Conservation (phyloP, 92 coral and sea anemone species). For the Zoanthus gigantus region DNA sequence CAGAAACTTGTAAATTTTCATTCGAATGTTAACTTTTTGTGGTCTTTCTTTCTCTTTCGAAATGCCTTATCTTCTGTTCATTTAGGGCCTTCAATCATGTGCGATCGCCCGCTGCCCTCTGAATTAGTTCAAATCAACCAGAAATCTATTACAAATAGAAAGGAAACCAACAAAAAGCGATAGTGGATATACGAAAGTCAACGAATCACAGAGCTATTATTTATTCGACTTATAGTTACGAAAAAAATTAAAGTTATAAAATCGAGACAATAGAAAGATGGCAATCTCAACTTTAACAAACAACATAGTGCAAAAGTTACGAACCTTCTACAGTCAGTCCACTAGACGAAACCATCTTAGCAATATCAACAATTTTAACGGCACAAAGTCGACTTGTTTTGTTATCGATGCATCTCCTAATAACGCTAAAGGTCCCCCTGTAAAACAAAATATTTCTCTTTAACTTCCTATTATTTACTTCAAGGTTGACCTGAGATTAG, state of each 20-base stretch:
- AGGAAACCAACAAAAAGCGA: conserved; percentile 33
- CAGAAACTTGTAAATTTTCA: not conserved
- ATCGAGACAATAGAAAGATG: not conserved
- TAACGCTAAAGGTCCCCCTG: conserved; percentile 99
- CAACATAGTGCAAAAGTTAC: conserved; percentile 17
- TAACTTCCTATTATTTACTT: not conserved
- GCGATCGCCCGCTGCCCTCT: conserved; percentile 3
- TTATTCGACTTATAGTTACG: not conserved
- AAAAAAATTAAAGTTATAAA: conserved; percentile 1
- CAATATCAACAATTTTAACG: conserved; percentile 95
- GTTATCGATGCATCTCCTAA: conserved; percentile 94
- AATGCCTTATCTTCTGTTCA: not conserved
- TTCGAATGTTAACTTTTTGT: not conserved
- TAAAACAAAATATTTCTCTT: conserved; percentile 24
- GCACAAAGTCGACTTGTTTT: conserved; percentile 91
- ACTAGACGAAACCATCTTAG: conserved; percentile 92
- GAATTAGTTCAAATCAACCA: not conserved
- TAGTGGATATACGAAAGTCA: not conserved
- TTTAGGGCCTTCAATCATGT: conserved; percentile 18
- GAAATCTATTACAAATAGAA: conserved; percentile 7
- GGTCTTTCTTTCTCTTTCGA: conserved; percentile 8
- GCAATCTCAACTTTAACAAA: conserved; percentile 13
- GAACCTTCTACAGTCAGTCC: conserved; percentile 96
- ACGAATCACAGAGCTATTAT: conserved; percentile 15
- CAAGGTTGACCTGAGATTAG: not conserved